These are phyloP conservation scores for Serinus canaria DNA, from an alignment of 2,113 vertebrate species.

Conservation along the genomic window DNA sequence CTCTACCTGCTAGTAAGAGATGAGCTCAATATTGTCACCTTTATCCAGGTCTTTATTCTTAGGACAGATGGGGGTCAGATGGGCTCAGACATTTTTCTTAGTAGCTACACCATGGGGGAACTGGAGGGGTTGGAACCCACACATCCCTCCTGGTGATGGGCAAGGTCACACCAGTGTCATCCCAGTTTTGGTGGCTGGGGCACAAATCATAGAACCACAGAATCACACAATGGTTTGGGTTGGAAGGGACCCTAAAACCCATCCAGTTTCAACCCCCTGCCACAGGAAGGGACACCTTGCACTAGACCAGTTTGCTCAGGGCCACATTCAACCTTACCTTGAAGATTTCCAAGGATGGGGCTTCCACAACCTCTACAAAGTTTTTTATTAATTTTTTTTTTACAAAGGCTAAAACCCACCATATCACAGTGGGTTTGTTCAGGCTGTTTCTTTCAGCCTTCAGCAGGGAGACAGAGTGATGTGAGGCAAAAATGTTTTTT, in stretches of 20 bases:
- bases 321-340: neutral
- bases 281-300: neutral
- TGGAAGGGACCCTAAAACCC: neutral
- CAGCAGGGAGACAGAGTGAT: neutral
- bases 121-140: neutral
- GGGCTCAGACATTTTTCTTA: neutral
- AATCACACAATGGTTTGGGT: neutral
- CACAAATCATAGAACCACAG: neutral
- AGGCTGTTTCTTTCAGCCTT: neutral
- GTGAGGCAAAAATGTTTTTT: neutral
- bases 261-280: neutral
- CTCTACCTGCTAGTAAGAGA: neutral
- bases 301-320: neutral
- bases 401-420: too few species aligned
- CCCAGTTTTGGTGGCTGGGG: neutral
- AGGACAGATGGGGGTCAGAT: neutral
- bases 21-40: neutral
- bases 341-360: neutral
- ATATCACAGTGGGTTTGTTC: neutral
- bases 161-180: neutral
- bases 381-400: neutral
- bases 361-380: neutral
- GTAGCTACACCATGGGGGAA: rapidly evolving
- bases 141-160: neutral
- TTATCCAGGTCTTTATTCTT: neutral